Evolutionary conservation across 2,888 invertebrate species (phyloP).

Genomic region (Conchocele bisecta): DNA sequence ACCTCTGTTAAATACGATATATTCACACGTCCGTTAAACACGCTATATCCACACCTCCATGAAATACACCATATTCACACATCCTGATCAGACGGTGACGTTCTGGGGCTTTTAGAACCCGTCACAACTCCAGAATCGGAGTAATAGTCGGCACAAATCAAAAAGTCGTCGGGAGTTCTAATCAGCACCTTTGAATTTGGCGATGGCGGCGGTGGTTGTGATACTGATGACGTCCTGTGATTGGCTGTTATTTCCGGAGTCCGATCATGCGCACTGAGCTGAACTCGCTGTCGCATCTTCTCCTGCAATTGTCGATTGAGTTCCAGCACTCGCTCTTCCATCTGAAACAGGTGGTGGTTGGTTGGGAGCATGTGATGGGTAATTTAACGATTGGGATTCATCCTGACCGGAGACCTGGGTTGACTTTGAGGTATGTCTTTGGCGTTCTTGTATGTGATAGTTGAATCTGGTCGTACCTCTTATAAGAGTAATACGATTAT

Average conservation of each 20-base stretch:
- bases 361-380: too few relatives aligned
- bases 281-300: slow-evolving; percentile 62
- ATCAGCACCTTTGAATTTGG: slow-evolving; percentile 18
- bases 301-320: slow-evolving; percentile 70
- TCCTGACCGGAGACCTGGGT: too few relatives aligned
- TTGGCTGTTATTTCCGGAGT: slow-evolving; percentile 10
- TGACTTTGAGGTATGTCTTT: too few relatives aligned
- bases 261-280: slow-evolving; percentile 41
- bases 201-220: not conserved
- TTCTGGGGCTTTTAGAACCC: slow-evolving; percentile 60
- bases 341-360: too few relatives aligned
- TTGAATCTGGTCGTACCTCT: too few relatives aligned
- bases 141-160: slow-evolving; percentile 59
- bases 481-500: too few relatives aligned
- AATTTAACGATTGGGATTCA: too few relatives aligned
- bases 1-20: not conserved
- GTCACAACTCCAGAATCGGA: slow-evolving; percentile 70
- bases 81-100: slow-evolving; percentile 43
- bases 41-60: too few relatives aligned
- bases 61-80: not conserved
- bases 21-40: too few relatives aligned
- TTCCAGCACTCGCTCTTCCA: slow-evolving; percentile 72
- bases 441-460: too few relatives aligned
- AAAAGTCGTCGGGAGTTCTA: slow-evolving; percentile 45
- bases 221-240: not conserved